These are phyloP conservation scores for Oreochromis niloticus DNA, from an alignment of 2,113 vertebrate species.

Conservation along the genomic window DNA sequence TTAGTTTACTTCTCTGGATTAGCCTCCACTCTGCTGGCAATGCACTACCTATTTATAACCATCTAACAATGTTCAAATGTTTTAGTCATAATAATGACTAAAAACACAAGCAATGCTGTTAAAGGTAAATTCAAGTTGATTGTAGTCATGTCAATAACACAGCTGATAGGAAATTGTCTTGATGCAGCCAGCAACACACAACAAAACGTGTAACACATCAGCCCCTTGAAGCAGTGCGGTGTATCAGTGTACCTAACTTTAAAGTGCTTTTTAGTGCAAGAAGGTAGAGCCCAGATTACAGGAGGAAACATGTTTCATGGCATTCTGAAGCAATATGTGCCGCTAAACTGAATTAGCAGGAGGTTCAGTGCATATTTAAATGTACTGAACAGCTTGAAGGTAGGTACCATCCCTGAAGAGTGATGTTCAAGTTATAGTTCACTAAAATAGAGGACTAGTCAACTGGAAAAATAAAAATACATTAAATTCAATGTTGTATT, in stretches of 20 bases:
- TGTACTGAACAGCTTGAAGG: background rate
- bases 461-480: background rate
- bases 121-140: background rate
- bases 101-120: background rate
- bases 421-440: background rate
- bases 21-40: too few species aligned
- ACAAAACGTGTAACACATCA: accelerated
- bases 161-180: background rate
- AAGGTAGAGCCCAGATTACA: background rate
- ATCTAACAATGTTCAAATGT: background rate
- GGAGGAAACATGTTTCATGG: background rate
- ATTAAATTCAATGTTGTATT: background rate
- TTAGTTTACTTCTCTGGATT: background rate
- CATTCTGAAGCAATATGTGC: background rate
- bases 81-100: background rate
- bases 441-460: background rate
- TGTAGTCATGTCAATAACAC: background rate
- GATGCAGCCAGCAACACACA: background rate
- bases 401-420: background rate
- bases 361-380: background rate
- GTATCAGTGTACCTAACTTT: background rate
- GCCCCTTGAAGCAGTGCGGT: background rate
- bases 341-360: background rate
- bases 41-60: background rate
- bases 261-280: background rate